These are phyloP conservation scores for Sebastes diploproa DNA, from an alignment of 2,797 vertebrate genomes.

Conservation along the genomic window DNA sequence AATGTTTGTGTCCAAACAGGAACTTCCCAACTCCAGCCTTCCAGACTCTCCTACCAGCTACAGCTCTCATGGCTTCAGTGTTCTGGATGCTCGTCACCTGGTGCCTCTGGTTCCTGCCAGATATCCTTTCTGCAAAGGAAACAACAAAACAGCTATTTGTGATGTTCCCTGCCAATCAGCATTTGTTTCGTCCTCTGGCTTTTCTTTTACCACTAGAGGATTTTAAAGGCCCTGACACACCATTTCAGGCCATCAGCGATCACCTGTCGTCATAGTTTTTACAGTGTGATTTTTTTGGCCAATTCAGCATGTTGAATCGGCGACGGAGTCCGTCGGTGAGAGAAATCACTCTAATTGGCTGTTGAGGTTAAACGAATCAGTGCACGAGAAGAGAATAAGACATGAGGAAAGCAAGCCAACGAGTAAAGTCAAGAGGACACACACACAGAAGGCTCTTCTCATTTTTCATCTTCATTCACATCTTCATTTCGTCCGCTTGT, in stretches of 20 bases:
- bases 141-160: not conserved
- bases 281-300: too few relatives aligned
- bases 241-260: not conserved
- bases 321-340: too few relatives aligned
- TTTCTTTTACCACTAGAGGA: not conserved
- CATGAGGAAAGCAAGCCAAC: too few relatives aligned
- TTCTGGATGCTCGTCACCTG: slow-evolving; percentile 95
- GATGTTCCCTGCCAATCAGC: not conserved
- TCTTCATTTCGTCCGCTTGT: too few relatives aligned
- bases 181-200: not conserved
- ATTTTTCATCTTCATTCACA: too few relatives aligned
- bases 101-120: slow-evolving; percentile 90
- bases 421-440: too few relatives aligned
- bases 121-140: slow-evolving; percentile 88
- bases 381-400: too few relatives aligned
- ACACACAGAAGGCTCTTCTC: too few relatives aligned
- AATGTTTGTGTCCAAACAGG: slow-evolving; percentile 72
- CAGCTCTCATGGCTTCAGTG: slow-evolving; percentile 87
- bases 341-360: too few relatives aligned
- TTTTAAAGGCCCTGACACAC: not conserved
- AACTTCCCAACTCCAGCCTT: slow-evolving; percentile 78
- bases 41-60: slow-evolving; percentile 82
- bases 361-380: too few relatives aligned
- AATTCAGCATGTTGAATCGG: too few relatives aligned
- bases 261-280: too few relatives aligned